These are phyloP conservation scores for Drosophila dunni DNA, from an alignment of 1,140 invertebrate species.

Conservation along the genomic window DNA sequence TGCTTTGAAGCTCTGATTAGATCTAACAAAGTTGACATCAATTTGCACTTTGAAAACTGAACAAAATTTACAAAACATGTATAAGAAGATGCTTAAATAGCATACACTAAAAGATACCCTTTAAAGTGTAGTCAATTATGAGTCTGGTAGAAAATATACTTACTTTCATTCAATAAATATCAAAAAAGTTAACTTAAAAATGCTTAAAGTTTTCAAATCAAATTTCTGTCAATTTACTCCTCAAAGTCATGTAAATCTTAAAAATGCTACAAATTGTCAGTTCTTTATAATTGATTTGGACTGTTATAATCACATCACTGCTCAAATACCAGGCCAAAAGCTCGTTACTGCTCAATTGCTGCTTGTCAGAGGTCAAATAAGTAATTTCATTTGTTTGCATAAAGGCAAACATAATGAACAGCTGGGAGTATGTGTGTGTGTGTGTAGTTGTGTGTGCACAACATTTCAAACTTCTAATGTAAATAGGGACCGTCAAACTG, in stretches of 20 bases:
- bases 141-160: too few species aligned
- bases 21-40: slow-evolving; percentile 50
- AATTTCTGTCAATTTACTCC: too few species aligned
- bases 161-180: too few species aligned
- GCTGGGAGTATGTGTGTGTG: background rate
- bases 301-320: background rate
- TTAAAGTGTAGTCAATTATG: background rate
- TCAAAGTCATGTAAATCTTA: too few species aligned
- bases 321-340: background rate
- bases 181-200: too few species aligned
- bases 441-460: slow-evolving; percentile 1
- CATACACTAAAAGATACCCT: background rate
- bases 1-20: slow-evolving; percentile 1
- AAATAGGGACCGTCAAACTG: slow-evolving; percentile 4
- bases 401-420: background rate
- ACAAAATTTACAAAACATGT: background rate
- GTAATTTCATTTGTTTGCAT: slow-evolving; percentile 8
- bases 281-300: too few species aligned
- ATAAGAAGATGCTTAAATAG: background rate
- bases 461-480: slow-evolving; percentile 8
- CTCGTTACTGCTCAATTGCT: slow-evolving; percentile 16
- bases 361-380: slow-evolving; percentile 8
- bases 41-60: slow-evolving; percentile 54
- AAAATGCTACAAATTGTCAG: too few species aligned
- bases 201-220: too few species aligned